These are phyloP conservation scores for Chaetops frenatus DNA, from an alignment of 2,113 vertebrate genomes.

Conservation along the genomic window DNA sequence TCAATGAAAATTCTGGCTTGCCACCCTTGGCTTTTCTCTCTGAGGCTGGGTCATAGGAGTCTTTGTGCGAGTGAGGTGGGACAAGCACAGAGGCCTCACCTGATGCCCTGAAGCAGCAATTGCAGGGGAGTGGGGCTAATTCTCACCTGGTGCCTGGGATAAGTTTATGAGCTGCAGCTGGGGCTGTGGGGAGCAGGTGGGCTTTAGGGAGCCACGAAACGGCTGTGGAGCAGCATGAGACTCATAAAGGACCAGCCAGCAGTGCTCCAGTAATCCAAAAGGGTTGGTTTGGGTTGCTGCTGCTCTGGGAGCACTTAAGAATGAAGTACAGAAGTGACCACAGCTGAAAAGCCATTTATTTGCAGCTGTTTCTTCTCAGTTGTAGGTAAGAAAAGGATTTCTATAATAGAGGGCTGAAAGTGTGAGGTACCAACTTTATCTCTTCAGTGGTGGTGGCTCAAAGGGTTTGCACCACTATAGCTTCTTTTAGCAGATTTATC, in stretches of 20 bases:
- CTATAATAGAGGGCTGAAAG: background rate
- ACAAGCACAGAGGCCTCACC: background rate
- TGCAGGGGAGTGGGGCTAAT: background rate
- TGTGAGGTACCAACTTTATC: background rate
- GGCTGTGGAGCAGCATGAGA: background rate
- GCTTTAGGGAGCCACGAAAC: background rate
- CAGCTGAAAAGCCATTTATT: background rate
- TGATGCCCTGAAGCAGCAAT: background rate
- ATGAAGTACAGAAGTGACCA: background rate
- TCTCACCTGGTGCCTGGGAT: background rate
- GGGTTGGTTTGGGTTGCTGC: background rate
- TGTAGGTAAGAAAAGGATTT: conserved; percentile 1
- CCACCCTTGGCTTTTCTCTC: background rate
- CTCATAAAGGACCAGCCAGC: background rate
- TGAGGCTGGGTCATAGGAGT: background rate
- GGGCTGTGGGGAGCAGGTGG: background rate
- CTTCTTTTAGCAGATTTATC: background rate
- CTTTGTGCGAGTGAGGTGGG: background rate
- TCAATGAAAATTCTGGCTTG: background rate
- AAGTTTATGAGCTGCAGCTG: background rate
- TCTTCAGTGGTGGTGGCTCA: background rate
- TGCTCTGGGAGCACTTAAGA: background rate
- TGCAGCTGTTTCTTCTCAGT: background rate
- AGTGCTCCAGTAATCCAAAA: background rate
- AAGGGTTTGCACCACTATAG: background rate